Conservation (phyloP, 2,797 vertebrate species). For the Lacerta agilis region DNA sequence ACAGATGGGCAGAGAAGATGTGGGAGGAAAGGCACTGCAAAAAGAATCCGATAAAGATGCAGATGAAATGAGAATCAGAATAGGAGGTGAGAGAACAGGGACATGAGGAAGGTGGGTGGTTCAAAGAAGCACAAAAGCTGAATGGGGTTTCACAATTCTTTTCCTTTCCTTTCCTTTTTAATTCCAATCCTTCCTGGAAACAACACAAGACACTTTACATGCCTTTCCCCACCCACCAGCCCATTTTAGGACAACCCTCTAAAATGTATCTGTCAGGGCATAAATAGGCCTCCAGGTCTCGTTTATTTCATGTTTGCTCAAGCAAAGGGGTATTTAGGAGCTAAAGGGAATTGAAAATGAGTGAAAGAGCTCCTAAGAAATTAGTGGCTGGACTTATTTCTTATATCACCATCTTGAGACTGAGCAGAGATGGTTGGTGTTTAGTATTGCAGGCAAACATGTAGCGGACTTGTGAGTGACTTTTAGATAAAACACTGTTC, state of each 20-base stretch:
- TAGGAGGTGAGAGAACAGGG: neutral
- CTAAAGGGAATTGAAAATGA: too few species aligned
- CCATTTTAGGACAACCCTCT: neutral
- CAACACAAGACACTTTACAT: neutral
- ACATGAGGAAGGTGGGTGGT: conserved; percentile 16
- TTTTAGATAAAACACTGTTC: neutral
- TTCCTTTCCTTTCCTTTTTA: neutral
- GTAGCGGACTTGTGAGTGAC: too few species aligned
- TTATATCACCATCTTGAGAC: neutral
- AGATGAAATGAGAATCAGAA: neutral
- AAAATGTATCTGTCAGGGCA: neutral
- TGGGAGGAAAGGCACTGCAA: conserved; percentile 11
- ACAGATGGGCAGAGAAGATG: conserved; percentile 16
- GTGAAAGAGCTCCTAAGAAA: too few species aligned
- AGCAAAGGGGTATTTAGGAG: too few species aligned
- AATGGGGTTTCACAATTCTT: neutral
- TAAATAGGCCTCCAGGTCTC: neutral
- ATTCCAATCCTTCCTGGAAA: neutral
- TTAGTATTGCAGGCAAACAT: neutral
- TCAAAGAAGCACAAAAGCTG: conserved; percentile 3
- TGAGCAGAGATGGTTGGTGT: neutral
- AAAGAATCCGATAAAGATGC: neutral
- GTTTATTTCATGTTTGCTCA: too few species aligned
- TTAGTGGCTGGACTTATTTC: neutral
- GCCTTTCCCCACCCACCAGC: neutral